phyloP scores from a whole-genome alignment of 2,888 invertebrate genomes.

The Napeogenes inachia region DNA sequence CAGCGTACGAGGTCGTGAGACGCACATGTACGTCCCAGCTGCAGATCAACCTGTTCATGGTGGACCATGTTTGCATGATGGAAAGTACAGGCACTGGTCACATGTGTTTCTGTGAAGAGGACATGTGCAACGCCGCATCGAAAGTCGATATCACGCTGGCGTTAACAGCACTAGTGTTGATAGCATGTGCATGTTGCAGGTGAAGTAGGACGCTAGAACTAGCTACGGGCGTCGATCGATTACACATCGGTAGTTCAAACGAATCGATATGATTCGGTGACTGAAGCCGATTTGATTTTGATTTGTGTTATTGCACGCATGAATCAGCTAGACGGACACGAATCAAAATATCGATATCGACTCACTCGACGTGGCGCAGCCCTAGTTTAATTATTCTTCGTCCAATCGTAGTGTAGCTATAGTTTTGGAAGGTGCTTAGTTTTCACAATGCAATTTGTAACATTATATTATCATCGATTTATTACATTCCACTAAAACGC shows the following conservation, averaged over 20 bases:
- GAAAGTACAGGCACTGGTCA: constrained; percentile 98
- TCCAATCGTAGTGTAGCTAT: constrained; percentile 69
- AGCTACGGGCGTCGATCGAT: constrained; percentile 47
- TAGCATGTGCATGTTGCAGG: constrained; percentile 73
- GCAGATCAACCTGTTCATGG: constrained; percentile 97
- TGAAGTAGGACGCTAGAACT: constrained; percentile 61
- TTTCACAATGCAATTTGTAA: constrained; percentile 47
- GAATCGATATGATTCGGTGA: background rate
- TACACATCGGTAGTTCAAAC: constrained; percentile 9
- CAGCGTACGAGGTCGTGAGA: constrained; percentile 93
- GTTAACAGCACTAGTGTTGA: constrained; percentile 48
- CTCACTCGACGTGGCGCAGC: constrained; percentile 52
- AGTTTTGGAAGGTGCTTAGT: constrained; percentile 54
- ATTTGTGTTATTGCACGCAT: constrained; percentile 19
- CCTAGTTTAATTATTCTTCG: constrained; percentile 67
- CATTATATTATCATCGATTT: constrained; percentile 10
- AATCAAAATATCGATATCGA: constrained; percentile 22
- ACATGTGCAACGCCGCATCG: constrained; percentile 87
- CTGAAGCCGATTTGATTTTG: constrained; percentile 13
- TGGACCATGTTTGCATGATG: constrained; percentile 99
- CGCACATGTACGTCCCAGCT: constrained; percentile 95
- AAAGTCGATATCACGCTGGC: constrained; percentile 47
- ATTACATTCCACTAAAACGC: constrained; percentile 21
- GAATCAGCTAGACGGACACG: constrained; percentile 13
- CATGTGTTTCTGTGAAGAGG: constrained; percentile 99